Evolutionary conservation across 2,888 invertebrate genomes (phyloP), one percentile per base, ranked within the genome.

Genomic region (Melitaea athalia): DNA sequence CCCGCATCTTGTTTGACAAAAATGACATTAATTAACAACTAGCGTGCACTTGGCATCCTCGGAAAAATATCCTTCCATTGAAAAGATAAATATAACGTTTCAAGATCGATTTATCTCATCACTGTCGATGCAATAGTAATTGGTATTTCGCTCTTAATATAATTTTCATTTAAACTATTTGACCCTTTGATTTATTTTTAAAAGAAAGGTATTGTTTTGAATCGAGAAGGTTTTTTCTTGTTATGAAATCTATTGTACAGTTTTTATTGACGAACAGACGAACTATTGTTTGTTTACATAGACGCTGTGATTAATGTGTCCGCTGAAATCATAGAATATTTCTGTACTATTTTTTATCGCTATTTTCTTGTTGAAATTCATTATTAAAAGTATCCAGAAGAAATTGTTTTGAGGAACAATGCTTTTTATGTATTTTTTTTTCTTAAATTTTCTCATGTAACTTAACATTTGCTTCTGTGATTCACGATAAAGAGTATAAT

Each of bases 1-100:
- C 66, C 66, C 66, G 66, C 66, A 66, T 66, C 53, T 55, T 8
- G 17, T 61, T 12, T 53, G 38, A 55, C 52, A 53, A 61, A 66
- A 55, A 47, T 47, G 66, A 49, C 66, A 62, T n/a, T 67, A 49
- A 67, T 62, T 49, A 38, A 62, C 15, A 42, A 7, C 17, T 67
- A 42, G 61, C 61, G 66, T 61, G 66, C 49, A 4, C n/a, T 24
- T 12, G 14, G 12, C 31, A 52, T 67, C 67, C 63, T 63, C 52
- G 67, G 42, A 8, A 15, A 63, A 55, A 67, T 59, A 50, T 67
- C 57, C 67, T 67, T 59, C 24, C 43, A 57, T 59, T 43, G 67
- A 55, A 55, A 33, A 33, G 33, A 67, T 49, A 49, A 43, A 57
- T 15, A 33, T 52, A 59, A 50, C 49, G 33, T 63, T 59, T 43